These are phyloP conservation scores for Tetramorium alpestre DNA, from an alignment of 1,140 invertebrate species.

Conservation along the genomic window DNA sequence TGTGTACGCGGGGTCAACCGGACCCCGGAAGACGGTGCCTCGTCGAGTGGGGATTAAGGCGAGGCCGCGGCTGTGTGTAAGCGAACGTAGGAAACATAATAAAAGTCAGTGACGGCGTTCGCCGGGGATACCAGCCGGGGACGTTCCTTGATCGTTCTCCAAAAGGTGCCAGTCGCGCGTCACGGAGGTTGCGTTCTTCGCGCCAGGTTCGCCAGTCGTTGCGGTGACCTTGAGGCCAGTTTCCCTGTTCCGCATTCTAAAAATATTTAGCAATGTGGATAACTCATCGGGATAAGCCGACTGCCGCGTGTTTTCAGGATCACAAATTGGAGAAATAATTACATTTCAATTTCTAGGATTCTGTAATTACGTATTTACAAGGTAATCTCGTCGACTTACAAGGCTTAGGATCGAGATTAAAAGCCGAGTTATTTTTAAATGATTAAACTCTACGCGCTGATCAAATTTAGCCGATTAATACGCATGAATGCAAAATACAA, in stretches of 20 bases:
- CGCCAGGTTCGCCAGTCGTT: constrained; percentile 24
- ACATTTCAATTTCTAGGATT: neutral
- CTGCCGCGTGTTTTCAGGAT: neutral
- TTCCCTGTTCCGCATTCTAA: constrained; percentile 76
- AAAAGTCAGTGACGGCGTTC: constrained; percentile 62
- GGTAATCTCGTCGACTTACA: neutral
- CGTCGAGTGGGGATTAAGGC: constrained; percentile 66
- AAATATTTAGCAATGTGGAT: constrained; percentile 64
- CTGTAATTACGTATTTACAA: neutral
- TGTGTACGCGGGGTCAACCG: constrained; percentile 63
- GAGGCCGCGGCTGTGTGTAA: constrained; percentile 57
- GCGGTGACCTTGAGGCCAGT: constrained; percentile 66
- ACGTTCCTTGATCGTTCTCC: constrained; percentile 72
- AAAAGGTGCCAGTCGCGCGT: constrained; percentile 64
- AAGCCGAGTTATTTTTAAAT: neutral
- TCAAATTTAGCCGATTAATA: neutral
- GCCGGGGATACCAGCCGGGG: constrained; percentile 10
- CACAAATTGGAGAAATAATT: constrained; percentile 32
- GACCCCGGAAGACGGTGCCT: constrained; percentile 64
- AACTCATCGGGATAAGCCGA: neutral
- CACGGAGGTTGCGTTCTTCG: constrained; percentile 64
- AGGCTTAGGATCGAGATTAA: neutral
- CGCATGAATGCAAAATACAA: neutral
- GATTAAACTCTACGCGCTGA: neutral
- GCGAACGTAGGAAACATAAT: constrained; percentile 67